These are phyloP conservation scores for Epinephelus moara DNA, from an alignment of 2,113 vertebrate species.

Conservation along the genomic window DNA sequence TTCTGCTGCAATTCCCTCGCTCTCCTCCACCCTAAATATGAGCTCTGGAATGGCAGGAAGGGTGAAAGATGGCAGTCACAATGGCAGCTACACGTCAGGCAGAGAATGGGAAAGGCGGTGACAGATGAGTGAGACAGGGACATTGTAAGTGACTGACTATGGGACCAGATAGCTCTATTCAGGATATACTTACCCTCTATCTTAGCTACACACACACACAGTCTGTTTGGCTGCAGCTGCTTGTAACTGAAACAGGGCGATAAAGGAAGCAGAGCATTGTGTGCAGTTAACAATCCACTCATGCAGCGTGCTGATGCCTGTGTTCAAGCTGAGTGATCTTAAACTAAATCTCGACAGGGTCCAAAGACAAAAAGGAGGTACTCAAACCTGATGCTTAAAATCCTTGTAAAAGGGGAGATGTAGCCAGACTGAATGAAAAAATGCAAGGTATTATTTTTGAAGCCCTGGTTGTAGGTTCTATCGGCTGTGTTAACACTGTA, in stretches of 20 bases:
- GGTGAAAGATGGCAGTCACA: constrained; percentile 14
- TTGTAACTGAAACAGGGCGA: constrained; percentile 4
- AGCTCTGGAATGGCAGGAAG: constrained; percentile 4
- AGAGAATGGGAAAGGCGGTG: background rate
- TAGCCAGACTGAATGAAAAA: background rate
- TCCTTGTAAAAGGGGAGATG: background rate
- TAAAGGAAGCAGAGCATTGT: background rate
- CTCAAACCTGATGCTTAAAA: background rate
- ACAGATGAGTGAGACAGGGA: background rate
- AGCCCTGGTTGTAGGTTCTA: too few relatives aligned
- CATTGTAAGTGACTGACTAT: background rate
- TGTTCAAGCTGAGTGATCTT: background rate
- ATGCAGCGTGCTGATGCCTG: background rate
- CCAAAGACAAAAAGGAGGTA: background rate
- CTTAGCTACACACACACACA: background rate
- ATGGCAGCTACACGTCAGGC: background rate
- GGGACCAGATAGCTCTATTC: background rate
- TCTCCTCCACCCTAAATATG: constrained; percentile 10
- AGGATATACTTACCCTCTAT: background rate
- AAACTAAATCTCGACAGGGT: background rate
- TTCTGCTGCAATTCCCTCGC: constrained; percentile 40
- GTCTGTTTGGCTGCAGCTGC: constrained; percentile 6
- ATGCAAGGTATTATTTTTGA: background rate
- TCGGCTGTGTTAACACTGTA: too few relatives aligned
- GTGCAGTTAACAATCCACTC: background rate